These are phyloP conservation scores for Spinus pinus DNA, from an alignment of 2,797 vertebrate species.

Conservation along the genomic window DNA sequence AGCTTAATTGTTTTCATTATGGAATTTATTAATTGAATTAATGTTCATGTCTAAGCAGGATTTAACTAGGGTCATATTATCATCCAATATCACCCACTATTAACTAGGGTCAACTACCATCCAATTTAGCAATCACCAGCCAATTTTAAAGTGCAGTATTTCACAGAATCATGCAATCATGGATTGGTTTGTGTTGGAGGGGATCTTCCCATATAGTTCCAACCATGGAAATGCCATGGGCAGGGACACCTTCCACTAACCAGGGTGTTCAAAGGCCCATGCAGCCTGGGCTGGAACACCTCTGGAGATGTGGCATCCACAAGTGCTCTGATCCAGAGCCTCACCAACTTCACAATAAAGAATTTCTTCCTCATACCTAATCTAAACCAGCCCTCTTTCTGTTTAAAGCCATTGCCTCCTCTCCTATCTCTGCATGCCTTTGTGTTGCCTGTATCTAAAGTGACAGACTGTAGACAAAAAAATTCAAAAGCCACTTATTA, in stretches of 20 bases:
- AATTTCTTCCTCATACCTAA: not conserved
- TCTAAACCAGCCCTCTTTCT: not conserved
- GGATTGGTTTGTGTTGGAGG: not conserved
- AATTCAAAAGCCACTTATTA: not conserved
- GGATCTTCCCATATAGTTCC: not conserved
- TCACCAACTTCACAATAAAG: not conserved
- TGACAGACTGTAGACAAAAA: not conserved
- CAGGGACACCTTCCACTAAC: not conserved
- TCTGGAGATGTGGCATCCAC: not conserved
- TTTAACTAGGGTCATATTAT: not conserved
- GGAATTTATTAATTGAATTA: not conserved
- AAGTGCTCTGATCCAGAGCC: not conserved
- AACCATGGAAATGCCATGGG: not conserved
- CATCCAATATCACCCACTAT: not conserved
- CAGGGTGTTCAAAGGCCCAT: not conserved
- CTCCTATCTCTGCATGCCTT: not conserved
- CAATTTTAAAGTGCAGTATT: not conserved
- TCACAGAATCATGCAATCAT: not conserved
- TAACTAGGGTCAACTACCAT: not conserved
- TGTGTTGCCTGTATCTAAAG: not conserved
- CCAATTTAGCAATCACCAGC: not conserved
- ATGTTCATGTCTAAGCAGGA: not conserved
- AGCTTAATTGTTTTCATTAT: not conserved
- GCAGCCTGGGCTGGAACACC: fast-evolving
- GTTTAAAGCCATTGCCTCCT: not conserved